Conservation (phyloP, 1,140 invertebrate species). For the Brachystomella parvula region DNA sequence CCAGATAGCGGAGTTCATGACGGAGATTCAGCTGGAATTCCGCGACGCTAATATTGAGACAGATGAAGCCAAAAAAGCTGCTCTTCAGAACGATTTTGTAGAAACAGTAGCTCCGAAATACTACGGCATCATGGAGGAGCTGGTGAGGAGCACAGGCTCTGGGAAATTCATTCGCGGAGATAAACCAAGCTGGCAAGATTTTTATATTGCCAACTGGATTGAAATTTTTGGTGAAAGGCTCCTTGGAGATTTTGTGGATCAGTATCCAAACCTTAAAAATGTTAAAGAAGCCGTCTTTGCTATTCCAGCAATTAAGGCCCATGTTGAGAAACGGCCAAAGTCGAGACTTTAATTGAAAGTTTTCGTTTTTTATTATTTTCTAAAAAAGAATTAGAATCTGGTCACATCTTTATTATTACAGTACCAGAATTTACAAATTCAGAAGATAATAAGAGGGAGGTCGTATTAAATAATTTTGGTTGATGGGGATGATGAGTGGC, state of each 20-base stretch:
- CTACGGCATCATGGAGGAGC: not conserved
- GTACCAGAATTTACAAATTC: no score
- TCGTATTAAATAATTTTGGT: not conserved
- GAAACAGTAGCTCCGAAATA: not conserved
- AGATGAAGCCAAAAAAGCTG: not conserved
- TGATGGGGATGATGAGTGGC: not conserved
- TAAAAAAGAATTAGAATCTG: no score
- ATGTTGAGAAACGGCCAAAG: conserved; percentile 31
- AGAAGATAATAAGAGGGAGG: no score
- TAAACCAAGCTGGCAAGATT: not conserved
- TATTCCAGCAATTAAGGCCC: conserved; percentile 36
- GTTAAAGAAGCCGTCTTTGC: conserved; percentile 11
- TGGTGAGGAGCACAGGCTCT: not conserved
- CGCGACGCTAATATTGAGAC: not conserved
- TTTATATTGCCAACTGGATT: not conserved
- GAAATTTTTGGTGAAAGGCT: not conserved
- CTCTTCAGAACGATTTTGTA: not conserved
- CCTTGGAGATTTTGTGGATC: conserved; percentile 2
- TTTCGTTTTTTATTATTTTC: not conserved
- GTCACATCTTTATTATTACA: no score
- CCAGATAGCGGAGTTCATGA: not conserved
- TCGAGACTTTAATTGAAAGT: not conserved
- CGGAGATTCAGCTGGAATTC: not conserved
- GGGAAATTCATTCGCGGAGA: not conserved
- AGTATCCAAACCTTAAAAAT: conserved; percentile 17